Percentiles rank a stretch among this genome's conserved stretches.
These are phyloP conservation scores for Emydoidea blandingii DNA, from an alignment of 2,797 vertebrate species.

Conservation along the genomic window DNA sequence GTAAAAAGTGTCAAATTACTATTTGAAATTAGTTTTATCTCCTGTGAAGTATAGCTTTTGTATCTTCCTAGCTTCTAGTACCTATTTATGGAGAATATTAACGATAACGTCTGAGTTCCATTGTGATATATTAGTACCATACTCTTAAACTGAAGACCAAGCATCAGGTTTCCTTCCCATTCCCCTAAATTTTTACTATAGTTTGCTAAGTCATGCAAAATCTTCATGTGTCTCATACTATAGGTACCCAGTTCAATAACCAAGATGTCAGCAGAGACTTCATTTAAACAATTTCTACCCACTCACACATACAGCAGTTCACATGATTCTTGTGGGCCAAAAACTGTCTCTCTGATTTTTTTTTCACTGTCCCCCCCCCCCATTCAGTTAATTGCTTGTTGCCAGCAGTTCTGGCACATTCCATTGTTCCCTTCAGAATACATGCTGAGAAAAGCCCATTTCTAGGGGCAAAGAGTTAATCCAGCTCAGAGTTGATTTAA, in stretches of 20 bases:
- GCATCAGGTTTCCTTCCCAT: background rate
- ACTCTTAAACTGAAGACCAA: background rate
- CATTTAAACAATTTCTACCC: conserved; percentile 48
- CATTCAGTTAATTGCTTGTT: conserved; percentile 50
- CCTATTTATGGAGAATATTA: background rate
- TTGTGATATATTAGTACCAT: background rate
- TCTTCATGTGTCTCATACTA: background rate
- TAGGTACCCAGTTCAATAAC: conserved; percentile 12
- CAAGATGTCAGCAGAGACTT: conserved; percentile 37
- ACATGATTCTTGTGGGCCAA: conserved; percentile 44
- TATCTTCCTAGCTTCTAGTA: background rate
- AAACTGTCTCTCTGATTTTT: conserved; percentile 32
- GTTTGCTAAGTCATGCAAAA: conserved; percentile 8
- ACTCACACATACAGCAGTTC: conserved; percentile 65
- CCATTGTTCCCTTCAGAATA: background rate
- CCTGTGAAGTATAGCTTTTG: background rate
- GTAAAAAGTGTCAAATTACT: background rate
- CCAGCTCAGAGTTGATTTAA: conserved; percentile 29
- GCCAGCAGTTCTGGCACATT: conserved; percentile 21
- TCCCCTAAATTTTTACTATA: background rate
- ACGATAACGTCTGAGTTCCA: background rate
- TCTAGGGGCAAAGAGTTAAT: conserved; percentile 52
- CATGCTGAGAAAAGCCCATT: background rate
- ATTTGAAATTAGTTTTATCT: background rate
- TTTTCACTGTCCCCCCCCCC: background rate